phyloP scores from a whole-genome alignment of 2,113 vertebrate species.

The Numida meleagris region DNA sequence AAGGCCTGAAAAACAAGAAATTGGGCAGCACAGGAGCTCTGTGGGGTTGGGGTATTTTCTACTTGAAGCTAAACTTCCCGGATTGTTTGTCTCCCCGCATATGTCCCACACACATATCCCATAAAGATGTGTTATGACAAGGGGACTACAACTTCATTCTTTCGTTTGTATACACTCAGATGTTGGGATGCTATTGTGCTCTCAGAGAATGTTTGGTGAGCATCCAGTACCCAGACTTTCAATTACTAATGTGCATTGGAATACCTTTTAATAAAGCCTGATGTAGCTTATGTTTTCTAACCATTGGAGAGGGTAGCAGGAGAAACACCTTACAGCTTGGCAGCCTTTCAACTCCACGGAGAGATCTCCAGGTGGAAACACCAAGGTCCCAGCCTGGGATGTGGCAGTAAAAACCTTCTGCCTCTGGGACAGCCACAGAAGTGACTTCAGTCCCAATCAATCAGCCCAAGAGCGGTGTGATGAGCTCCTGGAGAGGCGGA shows the following conservation, averaged over 20 bases:
- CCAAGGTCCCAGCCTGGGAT: not conserved
- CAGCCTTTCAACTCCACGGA: not conserved
- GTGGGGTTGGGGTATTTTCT: not conserved
- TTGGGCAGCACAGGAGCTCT: not conserved
- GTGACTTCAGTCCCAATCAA: not conserved
- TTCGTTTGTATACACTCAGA: conserved; percentile 52
- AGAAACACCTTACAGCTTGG: not conserved
- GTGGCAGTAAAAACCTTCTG: not conserved
- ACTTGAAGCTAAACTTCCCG: not conserved
- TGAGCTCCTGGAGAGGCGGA: not conserved
- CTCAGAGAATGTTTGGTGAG: not conserved
- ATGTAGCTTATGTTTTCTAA: not conserved
- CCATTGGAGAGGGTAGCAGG: not conserved
- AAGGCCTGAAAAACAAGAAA: fast-evolving
- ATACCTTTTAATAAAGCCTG: not conserved
- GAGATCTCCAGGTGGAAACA: not conserved
- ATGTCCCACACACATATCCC: too few relatives aligned
- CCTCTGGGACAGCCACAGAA: not conserved
- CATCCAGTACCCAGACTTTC: conserved; percentile 4
- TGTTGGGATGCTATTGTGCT: not conserved
- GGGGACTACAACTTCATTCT: conserved; percentile 35
- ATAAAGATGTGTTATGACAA: conserved; percentile 1
- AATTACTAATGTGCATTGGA: not conserved
- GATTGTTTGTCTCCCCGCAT: not conserved
- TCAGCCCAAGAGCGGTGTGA: not conserved